phyloP scores from a whole-genome alignment of 2,113 vertebrate species.

The Burhinus oedicnemus region DNA sequence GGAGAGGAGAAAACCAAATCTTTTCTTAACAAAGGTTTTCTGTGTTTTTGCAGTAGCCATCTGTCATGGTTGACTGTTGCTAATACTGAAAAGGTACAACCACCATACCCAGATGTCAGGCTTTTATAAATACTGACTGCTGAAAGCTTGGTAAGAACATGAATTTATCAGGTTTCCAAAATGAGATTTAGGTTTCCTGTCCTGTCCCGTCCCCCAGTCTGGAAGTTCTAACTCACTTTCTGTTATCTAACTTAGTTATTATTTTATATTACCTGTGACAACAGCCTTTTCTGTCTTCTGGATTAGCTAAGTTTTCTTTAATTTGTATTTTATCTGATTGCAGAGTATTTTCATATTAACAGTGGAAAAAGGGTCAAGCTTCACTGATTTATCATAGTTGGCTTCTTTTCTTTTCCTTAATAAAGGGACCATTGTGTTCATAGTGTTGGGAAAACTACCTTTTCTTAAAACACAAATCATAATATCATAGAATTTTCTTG shows the following conservation, averaged over 20 bases:
- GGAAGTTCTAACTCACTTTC: background rate
- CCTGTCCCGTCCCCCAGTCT: accelerated
- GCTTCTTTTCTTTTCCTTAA: background rate
- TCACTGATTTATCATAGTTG: background rate
- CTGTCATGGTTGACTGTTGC: background rate
- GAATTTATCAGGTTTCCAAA: background rate
- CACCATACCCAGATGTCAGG: background rate
- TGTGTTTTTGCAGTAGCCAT: background rate
- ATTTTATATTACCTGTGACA: background rate
- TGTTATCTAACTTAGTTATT: background rate
- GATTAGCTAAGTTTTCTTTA: background rate
- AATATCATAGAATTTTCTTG: too few species aligned
- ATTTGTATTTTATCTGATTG: background rate
- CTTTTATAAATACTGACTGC: background rate
- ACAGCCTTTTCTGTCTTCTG: background rate
- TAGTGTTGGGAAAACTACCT: background rate
- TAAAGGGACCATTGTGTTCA: background rate
- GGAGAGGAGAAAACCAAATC: background rate
- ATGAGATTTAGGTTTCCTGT: background rate
- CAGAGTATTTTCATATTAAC: background rate
- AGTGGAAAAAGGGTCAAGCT: background rate
- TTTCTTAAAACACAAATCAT: background rate
- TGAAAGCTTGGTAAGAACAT: background rate
- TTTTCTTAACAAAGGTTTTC: background rate
- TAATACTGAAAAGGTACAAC: background rate